phyloP scores from a whole-genome alignment of 2,113 vertebrate genomes.

The Bubo scandiacus region DNA sequence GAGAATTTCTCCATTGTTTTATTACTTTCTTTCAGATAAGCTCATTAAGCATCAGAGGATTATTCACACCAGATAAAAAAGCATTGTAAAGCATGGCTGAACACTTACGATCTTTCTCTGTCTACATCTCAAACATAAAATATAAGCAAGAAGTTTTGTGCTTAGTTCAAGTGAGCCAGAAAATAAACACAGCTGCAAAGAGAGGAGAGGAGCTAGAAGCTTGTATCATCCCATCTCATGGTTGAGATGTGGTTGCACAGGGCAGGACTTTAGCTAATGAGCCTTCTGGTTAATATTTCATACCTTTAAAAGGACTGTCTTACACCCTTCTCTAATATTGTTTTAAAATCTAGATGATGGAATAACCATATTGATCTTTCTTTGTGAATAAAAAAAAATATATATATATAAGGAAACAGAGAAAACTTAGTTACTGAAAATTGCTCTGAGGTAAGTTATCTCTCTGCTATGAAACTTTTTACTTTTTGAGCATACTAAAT shows the following conservation, averaged over 20 bases:
- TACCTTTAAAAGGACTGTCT: background rate
- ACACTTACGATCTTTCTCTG: background rate
- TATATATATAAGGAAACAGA: background rate
- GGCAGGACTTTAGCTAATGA: background rate
- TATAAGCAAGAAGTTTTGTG: background rate
- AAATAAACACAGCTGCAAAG: background rate
- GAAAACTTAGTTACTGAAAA: background rate
- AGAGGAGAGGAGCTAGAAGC: background rate
- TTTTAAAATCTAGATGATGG: background rate
- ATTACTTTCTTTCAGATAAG: background rate
- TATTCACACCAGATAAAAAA: background rate
- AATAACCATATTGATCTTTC: background rate
- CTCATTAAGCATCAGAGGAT: background rate
- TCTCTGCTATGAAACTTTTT: background rate
- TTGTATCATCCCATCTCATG: background rate
- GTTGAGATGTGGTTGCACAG: background rate
- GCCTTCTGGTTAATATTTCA: background rate
- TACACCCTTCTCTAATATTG: background rate
- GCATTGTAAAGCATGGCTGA: background rate
- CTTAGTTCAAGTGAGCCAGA: background rate
- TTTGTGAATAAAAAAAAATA: background rate
- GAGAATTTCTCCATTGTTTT: background rate
- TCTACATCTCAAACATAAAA: background rate
- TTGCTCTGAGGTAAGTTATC: background rate
- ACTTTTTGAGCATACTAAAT: background rate